A percentile compares a stretch with the other conserved stretches of the same genome.
phyloP scores from a whole-genome alignment of 2,113 vertebrate species.

The Lampris megalopsis region DNA sequence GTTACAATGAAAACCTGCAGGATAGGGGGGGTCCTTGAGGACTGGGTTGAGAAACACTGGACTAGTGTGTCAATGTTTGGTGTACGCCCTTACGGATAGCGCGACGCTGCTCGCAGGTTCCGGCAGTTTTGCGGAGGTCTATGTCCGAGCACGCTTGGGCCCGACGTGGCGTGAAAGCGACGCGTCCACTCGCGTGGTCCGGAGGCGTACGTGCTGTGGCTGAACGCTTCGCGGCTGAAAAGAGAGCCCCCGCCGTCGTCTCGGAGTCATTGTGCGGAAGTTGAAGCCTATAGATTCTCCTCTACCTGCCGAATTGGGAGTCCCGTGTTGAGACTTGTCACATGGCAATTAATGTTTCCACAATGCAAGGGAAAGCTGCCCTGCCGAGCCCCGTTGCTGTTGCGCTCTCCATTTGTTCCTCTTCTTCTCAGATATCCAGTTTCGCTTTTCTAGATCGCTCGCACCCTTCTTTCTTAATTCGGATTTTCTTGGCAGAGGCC shows the following conservation, averaged over 20 bases:
- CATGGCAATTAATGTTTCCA: constrained; percentile 61
- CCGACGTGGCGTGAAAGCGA: constrained; percentile 51
- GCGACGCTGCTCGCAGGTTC: constrained; percentile 13
- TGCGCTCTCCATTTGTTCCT: background rate
- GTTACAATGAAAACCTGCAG: too few species aligned
- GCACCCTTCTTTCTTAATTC: constrained; percentile 35
- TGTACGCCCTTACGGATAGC: constrained; percentile 1
- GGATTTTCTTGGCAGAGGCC: constrained; percentile 31
- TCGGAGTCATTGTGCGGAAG: constrained; percentile 31
- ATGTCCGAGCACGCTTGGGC: constrained; percentile 15
- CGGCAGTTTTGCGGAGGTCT: constrained; percentile 34
- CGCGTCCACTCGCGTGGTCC: constrained; percentile 8
- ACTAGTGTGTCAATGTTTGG: constrained; percentile 34
- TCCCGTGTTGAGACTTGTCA: constrained; percentile 63
- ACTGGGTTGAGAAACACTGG: too few species aligned
- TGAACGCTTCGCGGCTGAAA: constrained; percentile 35
- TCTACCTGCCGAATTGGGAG: constrained; percentile 50
- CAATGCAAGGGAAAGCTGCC: constrained; percentile 52
- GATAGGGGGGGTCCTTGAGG: too few species aligned
- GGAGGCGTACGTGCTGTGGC: constrained; percentile 14
- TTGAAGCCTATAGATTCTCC: constrained; percentile 40
- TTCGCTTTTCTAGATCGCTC: constrained; percentile 30
- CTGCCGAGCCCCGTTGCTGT: constrained; percentile 19
- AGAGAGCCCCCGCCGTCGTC: constrained; percentile 8
- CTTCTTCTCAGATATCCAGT: constrained; percentile 22